Evolutionary conservation across 2,797 vertebrate species (phyloP).

Genomic region (Synanceia verrucosa): DNA sequence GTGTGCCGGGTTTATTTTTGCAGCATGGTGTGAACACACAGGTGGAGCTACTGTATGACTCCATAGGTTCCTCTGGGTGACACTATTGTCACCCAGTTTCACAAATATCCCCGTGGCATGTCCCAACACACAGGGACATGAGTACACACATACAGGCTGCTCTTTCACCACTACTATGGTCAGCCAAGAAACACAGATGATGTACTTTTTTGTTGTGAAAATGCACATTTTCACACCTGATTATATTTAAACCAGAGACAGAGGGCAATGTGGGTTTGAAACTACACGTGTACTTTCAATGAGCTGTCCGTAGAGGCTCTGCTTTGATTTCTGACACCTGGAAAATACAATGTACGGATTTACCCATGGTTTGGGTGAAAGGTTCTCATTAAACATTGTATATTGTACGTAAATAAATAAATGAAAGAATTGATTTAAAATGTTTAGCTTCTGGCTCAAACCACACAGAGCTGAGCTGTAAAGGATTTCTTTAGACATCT

Average conservation of each 20-base stretch:
- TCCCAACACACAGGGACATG: conserved; percentile 9
- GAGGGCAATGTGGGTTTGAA: neutral
- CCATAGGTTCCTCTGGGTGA: conserved; percentile 26
- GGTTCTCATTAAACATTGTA: neutral
- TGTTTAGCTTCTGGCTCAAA: neutral
- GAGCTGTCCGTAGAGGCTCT: neutral
- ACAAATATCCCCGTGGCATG: conserved; percentile 1
- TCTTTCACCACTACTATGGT: neutral
- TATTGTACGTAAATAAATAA: conserved; percentile 10
- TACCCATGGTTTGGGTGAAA: conserved; percentile 1
- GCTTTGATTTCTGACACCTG: conserved; percentile 5
- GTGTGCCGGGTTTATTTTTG: conserved; percentile 35
- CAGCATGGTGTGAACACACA: conserved; percentile 41
- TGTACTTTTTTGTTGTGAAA: neutral
- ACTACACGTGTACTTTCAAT: neutral
- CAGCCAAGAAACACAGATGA: neutral
- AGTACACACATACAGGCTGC: neutral
- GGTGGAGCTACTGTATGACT: conserved; percentile 52
- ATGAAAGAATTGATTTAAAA: conserved; percentile 12
- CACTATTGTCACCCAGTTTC: conserved; percentile 25
- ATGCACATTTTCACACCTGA: neutral
- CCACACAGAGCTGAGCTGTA: neutral
- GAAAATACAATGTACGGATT: conserved; percentile 1
- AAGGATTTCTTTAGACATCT: conserved; percentile 13
- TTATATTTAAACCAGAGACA: neutral